phyloP scores from a whole-genome alignment of 2,888 invertebrate genomes.

The Trachelus stipa region DNA sequence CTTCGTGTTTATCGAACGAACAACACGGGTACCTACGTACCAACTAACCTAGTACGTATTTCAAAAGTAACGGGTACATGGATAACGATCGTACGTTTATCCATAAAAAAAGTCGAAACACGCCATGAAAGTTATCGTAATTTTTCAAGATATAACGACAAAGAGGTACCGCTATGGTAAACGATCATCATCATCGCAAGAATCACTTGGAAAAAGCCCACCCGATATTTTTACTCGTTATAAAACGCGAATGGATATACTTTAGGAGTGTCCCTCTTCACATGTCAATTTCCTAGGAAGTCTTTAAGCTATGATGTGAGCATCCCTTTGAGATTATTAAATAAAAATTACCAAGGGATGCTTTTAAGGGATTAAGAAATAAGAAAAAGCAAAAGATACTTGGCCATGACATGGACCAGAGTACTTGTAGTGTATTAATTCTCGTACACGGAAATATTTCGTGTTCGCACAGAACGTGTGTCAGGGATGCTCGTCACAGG shows the following conservation, averaged over 20 bases:
- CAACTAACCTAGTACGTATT: too few relatives aligned
- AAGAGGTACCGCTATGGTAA: not conserved
- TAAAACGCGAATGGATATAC: constrained; percentile 32
- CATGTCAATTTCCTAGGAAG: constrained; percentile 60
- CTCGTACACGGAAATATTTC: constrained; percentile 32
- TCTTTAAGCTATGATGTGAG: constrained; percentile 32
- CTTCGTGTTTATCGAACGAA: not conserved
- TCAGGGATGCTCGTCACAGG: constrained; percentile 29
- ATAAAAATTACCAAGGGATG: not conserved
- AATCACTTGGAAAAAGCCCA: not conserved
- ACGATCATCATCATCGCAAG: not conserved
- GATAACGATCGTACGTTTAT: not conserved
- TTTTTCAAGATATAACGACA: too few relatives aligned
- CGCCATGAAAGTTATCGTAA: not conserved
- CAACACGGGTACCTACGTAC: not conserved
- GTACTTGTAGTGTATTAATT: not conserved
- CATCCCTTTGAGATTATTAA: constrained; percentile 1
- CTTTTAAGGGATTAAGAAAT: not conserved
- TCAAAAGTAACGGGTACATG: not conserved
- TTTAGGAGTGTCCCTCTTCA: constrained; percentile 50
- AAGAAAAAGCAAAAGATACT: constrained; percentile 9
- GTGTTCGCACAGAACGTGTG: constrained; percentile 30
- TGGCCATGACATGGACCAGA: not conserved
- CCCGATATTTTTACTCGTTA: constrained; percentile 36
- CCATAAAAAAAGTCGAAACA: not conserved